A percentile compares a stretch with the other conserved stretches of the same genome.
phyloP scores from a whole-genome alignment of 1,140 invertebrate species.

The Drosophila kanapiae region DNA sequence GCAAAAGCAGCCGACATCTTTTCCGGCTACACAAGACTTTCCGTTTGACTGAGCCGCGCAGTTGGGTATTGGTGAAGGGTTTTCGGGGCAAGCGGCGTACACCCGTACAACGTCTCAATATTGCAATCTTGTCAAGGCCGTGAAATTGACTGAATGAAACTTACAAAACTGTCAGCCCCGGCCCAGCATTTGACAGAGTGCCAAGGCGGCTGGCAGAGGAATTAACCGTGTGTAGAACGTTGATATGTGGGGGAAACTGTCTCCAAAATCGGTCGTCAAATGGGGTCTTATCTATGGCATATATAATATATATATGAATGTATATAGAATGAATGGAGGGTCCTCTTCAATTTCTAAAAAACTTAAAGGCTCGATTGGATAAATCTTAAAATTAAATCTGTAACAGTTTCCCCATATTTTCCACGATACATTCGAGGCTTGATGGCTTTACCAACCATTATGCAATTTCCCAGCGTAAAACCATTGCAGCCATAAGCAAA shows the following conservation, averaged over 20 bases:
- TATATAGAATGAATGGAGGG: background rate
- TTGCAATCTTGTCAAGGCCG: constrained; percentile 62
- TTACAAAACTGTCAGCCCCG: constrained; percentile 59
- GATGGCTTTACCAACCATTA: constrained; percentile 2
- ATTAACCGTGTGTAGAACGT: constrained; percentile 40
- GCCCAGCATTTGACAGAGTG: constrained; percentile 53
- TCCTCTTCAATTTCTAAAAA: background rate
- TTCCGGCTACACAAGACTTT: constrained; percentile 57
- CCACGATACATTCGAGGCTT: background rate
- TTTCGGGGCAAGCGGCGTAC: background rate
- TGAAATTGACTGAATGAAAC: constrained; percentile 68
- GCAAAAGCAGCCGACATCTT: constrained; percentile 65
- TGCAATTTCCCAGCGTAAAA: constrained; percentile 37
- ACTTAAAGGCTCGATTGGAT: background rate
- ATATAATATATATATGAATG: background rate
- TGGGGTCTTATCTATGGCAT: background rate
- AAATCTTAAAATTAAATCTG: background rate
- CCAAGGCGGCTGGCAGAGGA: constrained; percentile 23
- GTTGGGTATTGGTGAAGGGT: background rate
- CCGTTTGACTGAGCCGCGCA: constrained; percentile 47
- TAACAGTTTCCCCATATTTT: background rate
- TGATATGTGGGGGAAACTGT: constrained; percentile 3
- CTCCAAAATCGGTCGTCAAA: background rate
- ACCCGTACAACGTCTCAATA: constrained; percentile 57
- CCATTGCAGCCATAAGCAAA: constrained; percentile 45